Percentiles rank a stretch among this genome's conserved stretches.
Evolutionary conservation across 2,888 invertebrate genomes (phyloP).

Genomic region (Amorpha juglandis): DNA sequence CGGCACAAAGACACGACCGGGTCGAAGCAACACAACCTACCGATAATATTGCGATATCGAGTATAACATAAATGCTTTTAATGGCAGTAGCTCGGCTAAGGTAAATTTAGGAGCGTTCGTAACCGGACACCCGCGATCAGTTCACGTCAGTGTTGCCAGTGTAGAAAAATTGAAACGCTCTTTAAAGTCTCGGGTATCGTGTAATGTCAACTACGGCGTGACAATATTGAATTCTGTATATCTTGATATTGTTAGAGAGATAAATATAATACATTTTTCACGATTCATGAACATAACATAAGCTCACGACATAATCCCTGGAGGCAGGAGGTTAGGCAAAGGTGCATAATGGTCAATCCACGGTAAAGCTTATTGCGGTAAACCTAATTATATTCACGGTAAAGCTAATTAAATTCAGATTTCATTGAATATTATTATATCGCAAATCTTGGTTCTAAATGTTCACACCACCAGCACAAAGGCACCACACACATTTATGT

Average conservation of each 20-base stretch:
- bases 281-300: too few species aligned
- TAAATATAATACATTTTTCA: not conserved
- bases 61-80: conserved; percentile 82
- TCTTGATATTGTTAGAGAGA: not conserved
- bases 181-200: conserved; percentile 27
- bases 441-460: too few species aligned
- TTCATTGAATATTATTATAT: too few species aligned
- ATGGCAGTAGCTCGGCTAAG: conserved; percentile 76
- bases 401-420: too few species aligned
- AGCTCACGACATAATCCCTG: too few species aligned
- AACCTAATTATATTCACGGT: too few species aligned
- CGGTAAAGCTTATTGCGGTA: too few species aligned
- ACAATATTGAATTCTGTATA: not conserved
- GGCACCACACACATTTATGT: too few species aligned
- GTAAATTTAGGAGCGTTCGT: conserved; percentile 82
- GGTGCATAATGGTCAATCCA: too few species aligned
- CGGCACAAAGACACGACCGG: conserved; percentile 22
- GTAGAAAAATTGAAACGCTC: conserved; percentile 40
- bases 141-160: conserved; percentile 60
- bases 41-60: conserved; percentile 75
- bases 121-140: conserved; percentile 70
- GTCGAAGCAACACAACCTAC: conserved; percentile 25
- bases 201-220: conserved; percentile 4
- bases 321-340: too few species aligned
- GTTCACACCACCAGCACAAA: too few species aligned